Evolutionary conservation across 2,797 vertebrate species (phyloP), one percentile per base, ranked within the genome.

Genomic region (Diglossa cyanea): DNA sequence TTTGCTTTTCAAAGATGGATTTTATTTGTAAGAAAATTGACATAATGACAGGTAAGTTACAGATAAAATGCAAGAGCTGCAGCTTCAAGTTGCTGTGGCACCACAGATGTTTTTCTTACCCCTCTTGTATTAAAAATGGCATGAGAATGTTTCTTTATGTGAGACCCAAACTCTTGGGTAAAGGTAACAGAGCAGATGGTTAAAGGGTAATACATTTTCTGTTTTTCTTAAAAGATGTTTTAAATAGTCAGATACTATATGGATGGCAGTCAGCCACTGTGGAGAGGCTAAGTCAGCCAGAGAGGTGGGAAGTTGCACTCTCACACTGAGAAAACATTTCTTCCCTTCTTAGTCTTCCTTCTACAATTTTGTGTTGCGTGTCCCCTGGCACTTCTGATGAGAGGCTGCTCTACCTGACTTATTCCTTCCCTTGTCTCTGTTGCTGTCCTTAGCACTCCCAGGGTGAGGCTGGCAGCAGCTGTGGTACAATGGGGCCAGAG

Each of bases 401-500:
- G 9, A 24, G 13, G 20, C 45, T 65, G 39, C 55, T 60, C 40
- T 54, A 11, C 23, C 11, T 31, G 26, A 23, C 23, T 23, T 37
- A 1, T 3, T 33, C 37, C 26, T 50, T 3, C 21, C 24, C n/a
- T 13, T 26, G 3, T 45, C 11, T 33, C 21, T 40, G 0, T 33
- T 19, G 21, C 17, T 48, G 1, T 39, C 13, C 17, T n/a, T 40
- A 39, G 7, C 35, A 7, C 3, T 51, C 5, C 50, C 37, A 51
- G 47, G 28, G 24, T 5, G 9, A 68, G 54, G 40, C 35, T 35
- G 30, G 28, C 42, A 72, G 66, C 65, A 24, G 21, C 70, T 2
- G 0, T 4, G 7, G 8, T 18, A 35, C 17, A 6, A 1, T 0
- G 1, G 13, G n/a, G 54, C 16, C 61, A 44, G 47, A 55, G 31